These are phyloP conservation scores for Hemiprocne comata DNA, from an alignment of 2,113 vertebrate genomes.

Conservation along the genomic window DNA sequence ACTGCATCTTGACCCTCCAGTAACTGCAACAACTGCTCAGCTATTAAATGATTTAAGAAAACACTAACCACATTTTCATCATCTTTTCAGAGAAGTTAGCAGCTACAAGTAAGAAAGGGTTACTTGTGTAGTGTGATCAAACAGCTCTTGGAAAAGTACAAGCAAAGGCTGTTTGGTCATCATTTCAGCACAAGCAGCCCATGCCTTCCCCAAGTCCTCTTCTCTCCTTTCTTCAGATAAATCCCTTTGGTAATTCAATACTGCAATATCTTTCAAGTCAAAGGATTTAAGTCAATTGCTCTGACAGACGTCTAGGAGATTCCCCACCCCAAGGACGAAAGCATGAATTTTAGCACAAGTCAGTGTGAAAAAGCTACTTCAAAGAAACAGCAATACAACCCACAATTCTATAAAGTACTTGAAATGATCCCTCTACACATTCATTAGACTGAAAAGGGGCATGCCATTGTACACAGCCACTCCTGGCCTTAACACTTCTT, in stretches of 20 bases:
- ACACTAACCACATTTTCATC: neutral
- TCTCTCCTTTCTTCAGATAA: conserved; percentile 4
- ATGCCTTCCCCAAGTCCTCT: neutral
- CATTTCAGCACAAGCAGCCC: neutral
- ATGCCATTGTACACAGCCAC: neutral
- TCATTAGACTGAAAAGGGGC: conserved; percentile 1
- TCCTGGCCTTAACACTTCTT: neutral
- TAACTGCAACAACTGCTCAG: neutral
- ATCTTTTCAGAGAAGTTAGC: neutral
- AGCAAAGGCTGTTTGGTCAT: neutral
- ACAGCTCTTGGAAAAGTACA: neutral
- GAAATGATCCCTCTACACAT: conserved; percentile 13
- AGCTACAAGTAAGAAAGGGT: neutral
- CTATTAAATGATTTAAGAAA: neutral
- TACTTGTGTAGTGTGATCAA: neutral
- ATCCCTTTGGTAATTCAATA: conserved; percentile 50
- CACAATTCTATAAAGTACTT: conserved; percentile 4
- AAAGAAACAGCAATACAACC: conserved; percentile 40
- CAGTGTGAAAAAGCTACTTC: conserved; percentile 55
- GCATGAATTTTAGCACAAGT: conserved; percentile 35
- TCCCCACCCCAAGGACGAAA: neutral
- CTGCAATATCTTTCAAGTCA: conserved; percentile 28
- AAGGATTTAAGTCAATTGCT: conserved; percentile 42
- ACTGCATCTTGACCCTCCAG: neutral
- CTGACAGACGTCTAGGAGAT: conserved; percentile 39